Conservation (phyloP, 2,888 invertebrate genomes). For the Acrobasis consociella region DNA sequence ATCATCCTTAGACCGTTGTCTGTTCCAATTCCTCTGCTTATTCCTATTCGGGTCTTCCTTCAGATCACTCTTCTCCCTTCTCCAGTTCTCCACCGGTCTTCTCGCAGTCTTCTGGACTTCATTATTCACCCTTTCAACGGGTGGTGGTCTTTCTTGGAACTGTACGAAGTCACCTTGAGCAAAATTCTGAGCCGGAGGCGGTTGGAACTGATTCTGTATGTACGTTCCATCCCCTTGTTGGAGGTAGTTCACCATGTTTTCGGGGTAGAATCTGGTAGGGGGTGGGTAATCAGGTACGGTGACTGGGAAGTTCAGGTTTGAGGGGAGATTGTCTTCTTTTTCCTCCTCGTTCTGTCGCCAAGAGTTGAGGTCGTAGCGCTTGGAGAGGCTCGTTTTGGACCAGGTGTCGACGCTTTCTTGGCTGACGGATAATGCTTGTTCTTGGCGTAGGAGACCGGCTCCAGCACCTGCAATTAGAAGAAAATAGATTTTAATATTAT, state of each 20-base stretch:
- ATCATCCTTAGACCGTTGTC: constrained; percentile 63
- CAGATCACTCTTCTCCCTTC: constrained; percentile 57
- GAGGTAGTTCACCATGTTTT: constrained; percentile 57
- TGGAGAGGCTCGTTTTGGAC: constrained; percentile 60
- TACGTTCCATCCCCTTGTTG: constrained; percentile 73
- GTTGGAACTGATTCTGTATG: constrained; percentile 61
- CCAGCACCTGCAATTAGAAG: constrained; percentile 49
- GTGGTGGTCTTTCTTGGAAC: constrained; percentile 35
- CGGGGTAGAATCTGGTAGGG: constrained; percentile 51
- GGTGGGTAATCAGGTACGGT: constrained; percentile 62
- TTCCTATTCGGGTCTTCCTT: constrained; percentile 61
- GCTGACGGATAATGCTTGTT: constrained; percentile 48
- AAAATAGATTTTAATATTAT: too few species aligned
- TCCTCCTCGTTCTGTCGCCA: constrained; percentile 70
- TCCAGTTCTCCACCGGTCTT: constrained; percentile 67
- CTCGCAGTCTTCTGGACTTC: constrained; percentile 61
- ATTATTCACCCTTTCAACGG: constrained; percentile 57
- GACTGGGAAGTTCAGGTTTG: constrained; percentile 43
- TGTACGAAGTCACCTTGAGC: constrained; percentile 45
- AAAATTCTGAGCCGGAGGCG: neutral
- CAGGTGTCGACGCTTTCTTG: constrained; percentile 67
- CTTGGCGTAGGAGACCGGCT: constrained; percentile 61
- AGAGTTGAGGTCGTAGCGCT: constrained; percentile 71
- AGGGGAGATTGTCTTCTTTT: constrained; percentile 61
- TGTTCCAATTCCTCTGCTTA: constrained; percentile 58